phyloP scores from a whole-genome alignment of 1,140 invertebrate genomes.

The Drosophila orosa region DNA sequence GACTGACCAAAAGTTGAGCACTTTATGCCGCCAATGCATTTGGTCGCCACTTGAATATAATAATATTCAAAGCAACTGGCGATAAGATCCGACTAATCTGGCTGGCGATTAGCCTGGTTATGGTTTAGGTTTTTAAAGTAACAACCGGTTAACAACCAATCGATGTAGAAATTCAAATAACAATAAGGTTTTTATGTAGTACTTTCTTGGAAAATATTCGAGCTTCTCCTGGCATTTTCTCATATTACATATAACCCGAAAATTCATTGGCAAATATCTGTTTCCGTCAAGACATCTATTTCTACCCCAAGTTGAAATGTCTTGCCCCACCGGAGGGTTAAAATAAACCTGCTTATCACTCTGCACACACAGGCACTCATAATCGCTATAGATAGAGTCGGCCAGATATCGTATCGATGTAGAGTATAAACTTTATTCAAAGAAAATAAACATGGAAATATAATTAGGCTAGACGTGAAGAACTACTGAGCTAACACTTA shows the following conservation, averaged over 20 bases:
- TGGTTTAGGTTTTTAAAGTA: constrained; percentile 4
- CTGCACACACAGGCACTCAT: background rate
- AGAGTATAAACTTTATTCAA: constrained; percentile 38
- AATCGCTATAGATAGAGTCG: background rate
- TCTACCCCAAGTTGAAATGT: constrained; percentile 7
- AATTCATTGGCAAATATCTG: background rate
- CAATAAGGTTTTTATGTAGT: background rate
- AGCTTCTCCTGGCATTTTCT: too few relatives aligned
- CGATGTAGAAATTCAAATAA: background rate
- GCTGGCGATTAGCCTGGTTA: constrained; percentile 22
- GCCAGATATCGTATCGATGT: background rate
- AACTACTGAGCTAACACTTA: constrained; percentile 44
- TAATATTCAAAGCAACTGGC: constrained; percentile 24
- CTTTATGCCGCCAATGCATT: constrained; percentile 23
- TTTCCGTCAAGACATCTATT: background rate
- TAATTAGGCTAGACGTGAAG: constrained; percentile 26
- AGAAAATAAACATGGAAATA: constrained; percentile 23
- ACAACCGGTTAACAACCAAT: background rate
- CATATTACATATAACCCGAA: too few relatives aligned
- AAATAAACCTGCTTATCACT: constrained; percentile 7
- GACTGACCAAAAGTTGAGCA: constrained; percentile 24
- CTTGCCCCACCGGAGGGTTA: constrained; percentile 19
- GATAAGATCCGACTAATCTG: constrained; percentile 47
- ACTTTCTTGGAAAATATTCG: background rate
- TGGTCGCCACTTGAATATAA: constrained; percentile 24